phyloP scores from a whole-genome alignment of 2,888 invertebrate genomes.

The Gryllus longicercus region DNA sequence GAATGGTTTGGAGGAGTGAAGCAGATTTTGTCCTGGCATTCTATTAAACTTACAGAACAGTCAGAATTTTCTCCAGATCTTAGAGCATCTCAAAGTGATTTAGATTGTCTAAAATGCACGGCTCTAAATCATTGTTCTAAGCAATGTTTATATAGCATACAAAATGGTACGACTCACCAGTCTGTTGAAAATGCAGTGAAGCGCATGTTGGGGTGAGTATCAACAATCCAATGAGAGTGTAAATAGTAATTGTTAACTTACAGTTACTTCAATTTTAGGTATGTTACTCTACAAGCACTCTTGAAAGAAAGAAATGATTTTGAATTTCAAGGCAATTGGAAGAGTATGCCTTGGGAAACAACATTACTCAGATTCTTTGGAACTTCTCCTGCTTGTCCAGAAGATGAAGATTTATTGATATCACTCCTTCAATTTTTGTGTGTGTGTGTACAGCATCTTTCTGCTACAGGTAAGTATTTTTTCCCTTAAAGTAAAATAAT shows the following conservation, averaged over 20 bases:
- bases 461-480: conserved; percentile 35
- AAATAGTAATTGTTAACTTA: neutral
- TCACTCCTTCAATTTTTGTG: conserved; percentile 49
- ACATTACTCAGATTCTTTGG: conserved; percentile 59
- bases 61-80: conserved; percentile 42
- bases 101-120: conserved; percentile 52
- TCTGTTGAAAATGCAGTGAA: conserved; percentile 56
- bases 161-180: conserved; percentile 62
- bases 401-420: conserved; percentile 59
- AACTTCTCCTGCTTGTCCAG: conserved; percentile 61
- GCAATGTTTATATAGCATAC: conserved; percentile 55
- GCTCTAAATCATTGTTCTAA: conserved; percentile 54
- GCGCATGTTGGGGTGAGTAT: conserved; percentile 55
- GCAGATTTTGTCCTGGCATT: conserved; percentile 43
- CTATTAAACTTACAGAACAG: neutral
- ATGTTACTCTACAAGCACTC: conserved; percentile 48
- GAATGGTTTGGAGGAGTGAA: conserved; percentile 48
- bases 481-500: conserved; percentile 4
- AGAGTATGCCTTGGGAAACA: conserved; percentile 59
- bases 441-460: conserved; percentile 20
- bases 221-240: neutral
- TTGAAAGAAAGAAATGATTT: conserved; percentile 39
- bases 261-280: conserved; percentile 45
- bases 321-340: conserved; percentile 24
- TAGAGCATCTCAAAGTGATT: conserved; percentile 48